These are phyloP conservation scores for Acrobasis consociella DNA, from an alignment of 2,888 invertebrate species.

Conservation along the genomic window DNA sequence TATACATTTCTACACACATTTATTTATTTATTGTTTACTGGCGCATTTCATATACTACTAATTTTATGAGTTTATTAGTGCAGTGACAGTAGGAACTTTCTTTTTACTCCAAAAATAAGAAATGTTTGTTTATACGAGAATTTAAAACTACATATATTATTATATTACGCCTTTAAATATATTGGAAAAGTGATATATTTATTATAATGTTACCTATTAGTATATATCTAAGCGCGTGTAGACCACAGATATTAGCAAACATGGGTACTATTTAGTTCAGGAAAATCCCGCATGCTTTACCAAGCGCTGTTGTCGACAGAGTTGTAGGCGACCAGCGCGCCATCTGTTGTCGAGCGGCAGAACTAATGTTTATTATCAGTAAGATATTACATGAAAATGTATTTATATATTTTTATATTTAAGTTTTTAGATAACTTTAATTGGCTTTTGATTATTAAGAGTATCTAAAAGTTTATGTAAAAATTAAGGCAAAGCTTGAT, in stretches of 20 bases:
- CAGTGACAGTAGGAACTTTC: background rate
- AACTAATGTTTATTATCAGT: conserved; percentile 36
- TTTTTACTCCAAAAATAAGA: background rate
- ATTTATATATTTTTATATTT: too few relatives aligned
- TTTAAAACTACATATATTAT: background rate
- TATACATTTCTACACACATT: too few relatives aligned
- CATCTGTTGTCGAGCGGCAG: conserved; percentile 65
- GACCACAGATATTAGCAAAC: background rate
- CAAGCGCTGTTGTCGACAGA: conserved; percentile 23
- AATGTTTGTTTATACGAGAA: background rate
- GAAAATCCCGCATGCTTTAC: conserved; percentile 25
- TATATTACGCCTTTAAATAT: background rate
- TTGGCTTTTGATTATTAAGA: too few relatives aligned
- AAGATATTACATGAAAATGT: too few relatives aligned
- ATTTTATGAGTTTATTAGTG: too few relatives aligned
- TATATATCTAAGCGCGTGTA: background rate
- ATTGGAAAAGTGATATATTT: too few relatives aligned
- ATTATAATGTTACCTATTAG: too few relatives aligned
- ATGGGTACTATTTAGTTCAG: conserved; percentile 28
- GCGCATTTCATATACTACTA: background rate
- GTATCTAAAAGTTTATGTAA: too few relatives aligned
- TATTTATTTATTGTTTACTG: background rate
- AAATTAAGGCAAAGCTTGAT: too few relatives aligned
- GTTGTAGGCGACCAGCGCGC: conserved; percentile 42
- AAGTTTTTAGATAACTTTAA: background rate